Percentiles rank a stretch among this genome's conserved stretches.
Evolutionary conservation across 1,140 invertebrate species (phyloP).

Genomic region (Macrostomum lignano): DNA sequence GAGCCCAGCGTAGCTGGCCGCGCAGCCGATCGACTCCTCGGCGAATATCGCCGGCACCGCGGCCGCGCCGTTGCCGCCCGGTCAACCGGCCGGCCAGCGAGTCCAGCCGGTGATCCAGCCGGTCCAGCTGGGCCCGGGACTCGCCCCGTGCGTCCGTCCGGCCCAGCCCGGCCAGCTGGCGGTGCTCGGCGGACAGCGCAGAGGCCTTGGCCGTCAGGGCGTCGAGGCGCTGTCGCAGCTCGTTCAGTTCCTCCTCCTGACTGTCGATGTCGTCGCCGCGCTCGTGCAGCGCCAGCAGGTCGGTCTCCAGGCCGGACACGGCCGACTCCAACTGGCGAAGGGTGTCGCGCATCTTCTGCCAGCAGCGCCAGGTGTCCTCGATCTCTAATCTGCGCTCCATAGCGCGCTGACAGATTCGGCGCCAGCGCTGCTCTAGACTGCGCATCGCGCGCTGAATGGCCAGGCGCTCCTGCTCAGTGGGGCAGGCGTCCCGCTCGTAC

Average conservation of each 20-base stretch:
- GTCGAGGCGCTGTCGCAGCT: too few relatives aligned
- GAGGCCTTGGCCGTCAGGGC: too few relatives aligned
- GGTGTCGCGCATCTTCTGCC: slow-evolving; percentile 36
- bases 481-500: slow-evolving; percentile 23
- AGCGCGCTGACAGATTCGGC: slow-evolving; percentile 42
- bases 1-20: too few relatives aligned
- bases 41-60: too few relatives aligned
- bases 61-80: too few relatives aligned
- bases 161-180: slow-evolving; percentile 9
- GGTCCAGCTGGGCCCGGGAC: too few relatives aligned
- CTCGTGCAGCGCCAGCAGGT: slow-evolving; percentile 31
- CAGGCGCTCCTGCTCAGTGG: slow-evolving; percentile 30
- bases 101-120: too few relatives aligned
- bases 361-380: slow-evolving; percentile 36
- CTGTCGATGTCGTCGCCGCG: slow-evolving; percentile 30
- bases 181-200: too few relatives aligned
- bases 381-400: slow-evolving; percentile 40
- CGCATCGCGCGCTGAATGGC: slow-evolving; percentile 41
- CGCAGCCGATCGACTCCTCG: too few relatives aligned
- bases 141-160: slow-evolving; percentile 7
- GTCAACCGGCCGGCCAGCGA: too few relatives aligned
- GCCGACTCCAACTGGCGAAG: slow-evolving; percentile 33
- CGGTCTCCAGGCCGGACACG: slow-evolving; percentile 35
- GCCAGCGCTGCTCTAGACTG: slow-evolving; percentile 45
- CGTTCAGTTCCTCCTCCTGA: too few relatives aligned